A percentile compares a stretch with the other conserved stretches of the same genome.
phyloP scores from a whole-genome alignment of 2,888 invertebrate species.

The Sinotaia quadrata region DNA sequence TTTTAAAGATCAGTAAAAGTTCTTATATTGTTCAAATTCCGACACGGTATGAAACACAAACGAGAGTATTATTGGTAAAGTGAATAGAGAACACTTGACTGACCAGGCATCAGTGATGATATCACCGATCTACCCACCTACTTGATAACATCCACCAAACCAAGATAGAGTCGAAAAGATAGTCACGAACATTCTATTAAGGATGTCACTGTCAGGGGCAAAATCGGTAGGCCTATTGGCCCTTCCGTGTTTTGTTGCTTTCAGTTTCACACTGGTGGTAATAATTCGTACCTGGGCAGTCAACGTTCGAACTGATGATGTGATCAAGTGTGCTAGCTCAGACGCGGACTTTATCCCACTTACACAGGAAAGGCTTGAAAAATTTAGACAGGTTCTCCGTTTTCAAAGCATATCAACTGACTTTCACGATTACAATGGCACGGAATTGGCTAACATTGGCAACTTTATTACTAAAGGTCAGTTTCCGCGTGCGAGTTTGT shows the following conservation, averaged over 20 bases:
- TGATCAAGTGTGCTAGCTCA: conserved; percentile 45
- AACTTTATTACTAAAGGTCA: conserved; percentile 52
- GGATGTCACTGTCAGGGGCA: conserved; percentile 9
- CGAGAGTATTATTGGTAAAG: too few species aligned
- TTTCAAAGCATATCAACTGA: conserved; percentile 52
- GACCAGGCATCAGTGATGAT: too few species aligned
- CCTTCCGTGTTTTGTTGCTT: neutral
- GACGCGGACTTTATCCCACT: conserved; percentile 57
- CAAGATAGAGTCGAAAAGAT: too few species aligned
- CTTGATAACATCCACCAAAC: too few species aligned
- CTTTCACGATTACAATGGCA: conserved; percentile 42
- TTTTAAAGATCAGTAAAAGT: too few species aligned
- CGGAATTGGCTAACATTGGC: conserved; percentile 46
- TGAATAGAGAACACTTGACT: too few species aligned
- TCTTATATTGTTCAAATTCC: too few species aligned
- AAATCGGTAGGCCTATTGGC: neutral
- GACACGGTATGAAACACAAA: too few species aligned
- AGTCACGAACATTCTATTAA: too few species aligned
- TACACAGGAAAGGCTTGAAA: conserved; percentile 40
- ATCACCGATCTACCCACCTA: too few species aligned
- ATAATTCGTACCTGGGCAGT: conserved; percentile 50
- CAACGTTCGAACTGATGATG: conserved; percentile 40
- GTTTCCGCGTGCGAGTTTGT: neutral
- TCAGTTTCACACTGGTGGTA: conserved; percentile 37
- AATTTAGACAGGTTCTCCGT: conserved; percentile 51